These are phyloP conservation scores for Drosophila diplacantha DNA, from an alignment of 2,888 invertebrate genomes.

Conservation along the genomic window DNA sequence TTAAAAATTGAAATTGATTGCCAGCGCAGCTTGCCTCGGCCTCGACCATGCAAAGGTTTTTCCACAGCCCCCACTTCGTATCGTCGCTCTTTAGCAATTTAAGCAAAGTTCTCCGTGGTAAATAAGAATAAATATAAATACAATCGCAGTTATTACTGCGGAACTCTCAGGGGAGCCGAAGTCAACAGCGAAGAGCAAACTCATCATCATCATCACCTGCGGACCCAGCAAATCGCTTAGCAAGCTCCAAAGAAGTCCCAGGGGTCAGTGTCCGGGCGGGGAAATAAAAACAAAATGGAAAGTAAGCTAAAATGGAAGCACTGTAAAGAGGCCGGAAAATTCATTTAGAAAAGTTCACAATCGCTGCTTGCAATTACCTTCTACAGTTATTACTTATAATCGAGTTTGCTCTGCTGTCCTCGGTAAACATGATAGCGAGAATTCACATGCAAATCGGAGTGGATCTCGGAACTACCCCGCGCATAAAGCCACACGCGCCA, in stretches of 20 bases:
- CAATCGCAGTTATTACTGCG: constrained; percentile 66
- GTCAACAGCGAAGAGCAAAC: constrained; percentile 50
- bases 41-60: constrained; percentile 59
- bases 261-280: constrained; percentile 53
- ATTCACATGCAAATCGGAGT: constrained; percentile 56
- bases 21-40: constrained; percentile 43
- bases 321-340: constrained; percentile 45
- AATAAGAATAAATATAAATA: constrained; percentile 65
- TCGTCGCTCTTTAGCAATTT: constrained; percentile 45
- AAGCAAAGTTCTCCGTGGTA: constrained; percentile 50
- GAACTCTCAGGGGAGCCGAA: constrained; percentile 55
- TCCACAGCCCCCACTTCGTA: not conserved
- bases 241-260: constrained; percentile 57
- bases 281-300: constrained; percentile 36
- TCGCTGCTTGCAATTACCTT: constrained; percentile 55
- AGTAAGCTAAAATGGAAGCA: constrained; percentile 7
- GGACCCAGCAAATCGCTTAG: constrained; percentile 53
- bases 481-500: constrained; percentile 33
- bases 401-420: constrained; percentile 36
- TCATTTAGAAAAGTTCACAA: constrained; percentile 65
- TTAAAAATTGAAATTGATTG: constrained; percentile 71
- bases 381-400: constrained; percentile 55
- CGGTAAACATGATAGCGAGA: constrained; percentile 11
- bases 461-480: constrained; percentile 19
- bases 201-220: constrained; percentile 54